These are phyloP conservation scores for Megalopta genalis DNA, from an alignment of 1,140 invertebrate species.

Conservation along the genomic window DNA sequence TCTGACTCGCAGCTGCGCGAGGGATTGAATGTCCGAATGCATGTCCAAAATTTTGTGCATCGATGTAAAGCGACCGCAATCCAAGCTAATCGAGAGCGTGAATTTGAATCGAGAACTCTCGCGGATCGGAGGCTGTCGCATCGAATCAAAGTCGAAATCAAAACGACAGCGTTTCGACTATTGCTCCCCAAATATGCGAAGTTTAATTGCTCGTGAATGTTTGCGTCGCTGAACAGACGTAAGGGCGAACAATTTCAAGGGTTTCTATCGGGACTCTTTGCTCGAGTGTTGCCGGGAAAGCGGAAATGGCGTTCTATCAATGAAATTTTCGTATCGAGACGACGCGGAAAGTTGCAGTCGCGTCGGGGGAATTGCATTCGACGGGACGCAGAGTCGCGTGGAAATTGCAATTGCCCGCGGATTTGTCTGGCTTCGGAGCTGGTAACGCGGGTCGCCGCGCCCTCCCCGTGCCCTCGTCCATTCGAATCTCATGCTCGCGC, in stretches of 20 bases:
- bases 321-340: background rate
- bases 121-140: too few relatives aligned
- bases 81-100: too few relatives aligned
- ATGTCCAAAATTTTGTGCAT: too few relatives aligned
- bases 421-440: conserved; percentile 3
- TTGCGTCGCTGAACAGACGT: background rate
- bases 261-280: background rate
- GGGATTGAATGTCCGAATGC: too few relatives aligned
- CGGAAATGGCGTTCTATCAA: background rate
- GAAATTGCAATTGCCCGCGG: conserved; percentile 18
- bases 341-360: background rate
- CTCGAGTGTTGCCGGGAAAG: background rate
- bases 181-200: background rate
- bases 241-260: background rate
- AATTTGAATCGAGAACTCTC: too few relatives aligned
- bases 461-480: too few relatives aligned
- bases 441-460: background rate
- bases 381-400: background rate
- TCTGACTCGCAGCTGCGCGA: too few relatives aligned
- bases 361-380: conserved; percentile 1
- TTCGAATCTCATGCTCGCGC: too few relatives aligned
- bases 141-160: too few relatives aligned
- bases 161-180: too few relatives aligned
- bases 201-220: background rate
- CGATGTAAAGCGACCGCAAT: too few relatives aligned